Evolutionary conservation across 2,888 invertebrate genomes (phyloP), one percentile per base, ranked within the genome.

Genomic region (Conomelus anceps): DNA sequence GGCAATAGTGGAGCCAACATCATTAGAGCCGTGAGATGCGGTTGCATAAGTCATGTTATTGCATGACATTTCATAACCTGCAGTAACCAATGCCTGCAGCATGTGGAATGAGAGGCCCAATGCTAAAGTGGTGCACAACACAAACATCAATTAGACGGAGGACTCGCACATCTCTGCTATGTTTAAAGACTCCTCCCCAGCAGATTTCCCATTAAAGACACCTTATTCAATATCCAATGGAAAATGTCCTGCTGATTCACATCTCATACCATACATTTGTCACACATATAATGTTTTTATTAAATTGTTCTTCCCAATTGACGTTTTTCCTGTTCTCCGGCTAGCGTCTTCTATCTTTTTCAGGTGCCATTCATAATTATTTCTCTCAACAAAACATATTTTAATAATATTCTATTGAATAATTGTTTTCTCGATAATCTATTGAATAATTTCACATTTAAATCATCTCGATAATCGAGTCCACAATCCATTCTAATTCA

Each of bases 31-130:
- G 86, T 86, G 86, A 86, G 29, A 86, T 86, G 86, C 86, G 86
- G 86, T 86, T 86, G 29, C 86, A 86, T 86, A 26, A 86, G 86
- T 86, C 86, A 86, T 86, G 86, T 86, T 86, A 86, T 86, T 86
- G 86, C 24, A 29, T 26, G 86, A 86, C 86, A 86, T 86, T 63
- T 86, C 86, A 86, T 86, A 86, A 86, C 86, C 63, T 63, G 63
- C 63, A 63, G 63, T 63, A 63, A 20, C 63, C 63, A n/a, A 3
- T n/a, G 63, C 63, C 63, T 63, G 63, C 63, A 63, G 63, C 63
- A 20, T n/a, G 13, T n/a, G 63, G 63, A 63, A 13, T n/a, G 63
- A 63, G 63, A 63, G 41, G 26, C 11, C 6, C 11, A 26, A 7
- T 85, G 24, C 23, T 22, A 20, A 86, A 6, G 24, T 22, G n/a